These are phyloP conservation scores for Lutjanus argentimaculatus DNA, from an alignment of 2,797 vertebrate species.

Conservation along the genomic window DNA sequence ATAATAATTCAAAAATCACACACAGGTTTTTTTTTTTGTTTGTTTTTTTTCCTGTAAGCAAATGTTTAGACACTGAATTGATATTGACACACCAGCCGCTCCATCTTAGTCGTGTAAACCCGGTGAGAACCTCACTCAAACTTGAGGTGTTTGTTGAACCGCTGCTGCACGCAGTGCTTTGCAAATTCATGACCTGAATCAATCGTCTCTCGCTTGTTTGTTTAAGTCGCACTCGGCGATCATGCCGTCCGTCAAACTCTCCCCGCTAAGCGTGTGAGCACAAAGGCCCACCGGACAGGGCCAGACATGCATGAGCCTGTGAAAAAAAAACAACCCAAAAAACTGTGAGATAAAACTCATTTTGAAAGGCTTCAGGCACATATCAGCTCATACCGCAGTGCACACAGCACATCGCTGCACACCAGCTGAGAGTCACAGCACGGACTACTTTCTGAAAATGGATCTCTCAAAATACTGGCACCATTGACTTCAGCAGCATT, in stretches of 20 bases:
- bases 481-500: constrained; percentile 13
- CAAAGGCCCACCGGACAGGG: constrained; percentile 31
- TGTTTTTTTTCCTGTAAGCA: constrained; percentile 8
- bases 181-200: constrained; percentile 10
- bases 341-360: constrained; percentile 41
- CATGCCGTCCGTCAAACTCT: constrained; percentile 11
- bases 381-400: constrained; percentile 25
- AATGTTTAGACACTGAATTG: constrained; percentile 29
- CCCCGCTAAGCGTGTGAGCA: constrained; percentile 16
- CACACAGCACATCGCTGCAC: constrained; percentile 4
- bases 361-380: constrained; percentile 55
- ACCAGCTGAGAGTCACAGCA: constrained; percentile 13
- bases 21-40: neutral
- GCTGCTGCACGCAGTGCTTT: constrained; percentile 22
- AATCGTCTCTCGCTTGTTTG: constrained; percentile 6
- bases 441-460: neutral
- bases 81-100: constrained; percentile 27
- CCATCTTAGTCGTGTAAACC: constrained; percentile 14
- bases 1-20: constrained; percentile 15
- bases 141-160: constrained; percentile 6
- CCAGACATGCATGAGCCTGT: constrained; percentile 45
- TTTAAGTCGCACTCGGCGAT: constrained; percentile 24
- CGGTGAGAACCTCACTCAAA: neutral
- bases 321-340: constrained; percentile 53
- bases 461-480: constrained; percentile 2